Evolutionary conservation across 2,888 invertebrate species (phyloP), one percentile per base, ranked within the genome.

Genomic region (Tethea ocularis): DNA sequence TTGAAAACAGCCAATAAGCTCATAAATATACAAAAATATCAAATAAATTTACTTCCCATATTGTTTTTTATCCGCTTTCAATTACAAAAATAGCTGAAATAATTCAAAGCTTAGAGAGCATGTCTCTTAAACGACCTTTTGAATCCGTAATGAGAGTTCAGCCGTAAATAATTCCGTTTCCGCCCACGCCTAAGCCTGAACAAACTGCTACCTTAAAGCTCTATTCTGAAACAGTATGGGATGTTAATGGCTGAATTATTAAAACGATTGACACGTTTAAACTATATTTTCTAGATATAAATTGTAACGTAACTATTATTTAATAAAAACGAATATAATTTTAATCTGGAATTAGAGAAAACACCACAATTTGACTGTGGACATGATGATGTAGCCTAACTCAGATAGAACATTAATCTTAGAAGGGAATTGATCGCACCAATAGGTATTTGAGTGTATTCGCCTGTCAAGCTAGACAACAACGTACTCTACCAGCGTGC

Each of bases 101-200:
- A 46, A 46, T 46, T 46, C 46, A 20, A 10, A 46, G 46, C 20
- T 20, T n/a, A 17, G 46, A 10, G 46, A 46, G 46, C 20, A 20
- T 46, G 46, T 46, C 46, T 46, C 46, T 7, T 46, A 46, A 46
- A 46, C 46, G 46, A 46, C 46, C 46, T 46, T 46, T 46, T 46
- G 17, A 46, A 46, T 46, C 20, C 0, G 46, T 46, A 46, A 46
- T 46, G 46, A n/a, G 6, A 20, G 46, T 46, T 46, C 46, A 20
- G 46, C 20, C 46, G 20, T 20, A 46, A 46, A 46, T 46, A 46
- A 46, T 46, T 46, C 46, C n/a, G 46, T 46, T 46, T 20, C 20
- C 46, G 10, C 46, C 46, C 46, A 46, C 46, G 46, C 46, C 20
- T 10, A 20, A 46, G 10, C 46, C 46, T 46, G 17, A 20, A 46